A percentile compares a stretch with the other conserved stretches of the same genome.
These are phyloP conservation scores for Sussaba pulchella DNA, from an alignment of 2,888 invertebrate species.

Conservation along the genomic window DNA sequence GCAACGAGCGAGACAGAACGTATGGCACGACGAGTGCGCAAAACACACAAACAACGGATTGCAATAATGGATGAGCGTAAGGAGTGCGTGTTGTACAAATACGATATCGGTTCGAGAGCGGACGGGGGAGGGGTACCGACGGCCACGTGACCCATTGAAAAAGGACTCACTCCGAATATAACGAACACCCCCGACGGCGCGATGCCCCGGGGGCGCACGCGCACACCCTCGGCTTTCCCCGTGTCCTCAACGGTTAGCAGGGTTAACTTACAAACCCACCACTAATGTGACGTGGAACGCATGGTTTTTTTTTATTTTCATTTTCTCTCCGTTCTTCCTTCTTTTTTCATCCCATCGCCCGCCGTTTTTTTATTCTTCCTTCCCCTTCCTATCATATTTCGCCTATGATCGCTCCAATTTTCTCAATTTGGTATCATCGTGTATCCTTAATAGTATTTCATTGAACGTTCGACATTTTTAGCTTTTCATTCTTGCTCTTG, in stretches of 20 bases:
- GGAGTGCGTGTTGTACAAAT: slow-evolving; percentile 82
- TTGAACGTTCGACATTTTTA: neutral
- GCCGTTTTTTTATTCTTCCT: slow-evolving; percentile 19
- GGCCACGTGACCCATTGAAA: slow-evolving; percentile 81
- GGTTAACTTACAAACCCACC: slow-evolving; percentile 79
- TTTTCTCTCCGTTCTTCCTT: slow-evolving; percentile 34
- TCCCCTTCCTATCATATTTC: slow-evolving; percentile 29
- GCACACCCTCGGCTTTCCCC: slow-evolving; percentile 57
- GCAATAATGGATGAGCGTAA: slow-evolving; percentile 81
- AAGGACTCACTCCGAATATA: slow-evolving; percentile 75
- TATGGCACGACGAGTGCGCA: slow-evolving; percentile 70
- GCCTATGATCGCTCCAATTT: slow-evolving; percentile 37
- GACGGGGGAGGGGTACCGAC: slow-evolving; percentile 72
- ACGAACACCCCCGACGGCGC: slow-evolving; percentile 82
- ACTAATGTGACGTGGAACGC: slow-evolving; percentile 67
- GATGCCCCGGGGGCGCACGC: slow-evolving; percentile 72
- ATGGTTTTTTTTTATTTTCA: slow-evolving; percentile 52
- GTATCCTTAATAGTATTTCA: slow-evolving; percentile 3
- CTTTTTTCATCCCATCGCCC: slow-evolving; percentile 21
- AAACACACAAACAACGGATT: slow-evolving; percentile 83
- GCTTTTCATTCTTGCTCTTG: neutral
- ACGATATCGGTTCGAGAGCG: slow-evolving; percentile 81
- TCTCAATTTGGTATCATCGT: slow-evolving; percentile 15
- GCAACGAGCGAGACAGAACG: slow-evolving; percentile 53
- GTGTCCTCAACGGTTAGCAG: slow-evolving; percentile 76